Percentiles rank a stretch among this genome's conserved stretches.
Evolutionary conservation across 2,113 vertebrate genomes (phyloP).

Genomic region (Orthonyx spaldingii): DNA sequence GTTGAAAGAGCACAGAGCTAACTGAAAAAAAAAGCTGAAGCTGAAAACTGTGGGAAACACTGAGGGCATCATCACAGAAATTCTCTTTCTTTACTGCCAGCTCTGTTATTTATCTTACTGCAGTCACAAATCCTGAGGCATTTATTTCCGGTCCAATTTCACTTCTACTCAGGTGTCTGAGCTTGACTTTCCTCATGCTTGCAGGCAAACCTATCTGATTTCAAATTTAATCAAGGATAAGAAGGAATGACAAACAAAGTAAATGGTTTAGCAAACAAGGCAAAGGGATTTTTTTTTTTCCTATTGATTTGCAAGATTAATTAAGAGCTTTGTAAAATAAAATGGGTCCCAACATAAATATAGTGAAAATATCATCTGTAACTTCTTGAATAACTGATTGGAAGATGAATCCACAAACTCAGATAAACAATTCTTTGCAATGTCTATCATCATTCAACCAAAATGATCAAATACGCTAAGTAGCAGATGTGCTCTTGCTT

Average conservation of each 20-base stretch:
- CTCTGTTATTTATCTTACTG: neutral
- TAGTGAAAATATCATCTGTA: neutral
- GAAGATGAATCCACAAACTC: conserved; percentile 12
- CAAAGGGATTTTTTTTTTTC: neutral
- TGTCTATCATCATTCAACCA: conserved; percentile 44
- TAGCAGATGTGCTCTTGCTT: conserved; percentile 41
- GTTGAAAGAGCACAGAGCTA: neutral
- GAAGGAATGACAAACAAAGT: conserved; percentile 1
- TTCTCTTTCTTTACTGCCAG: neutral
- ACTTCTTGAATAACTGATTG: conserved; percentile 21
- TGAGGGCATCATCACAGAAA: neutral
- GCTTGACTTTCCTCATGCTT: neutral
- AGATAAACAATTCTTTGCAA: conserved; percentile 17
- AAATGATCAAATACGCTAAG: conserved; percentile 36
- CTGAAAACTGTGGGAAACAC: neutral
- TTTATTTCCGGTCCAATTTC: neutral
- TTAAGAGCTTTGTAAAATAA: conserved; percentile 10
- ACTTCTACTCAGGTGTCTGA: neutral
- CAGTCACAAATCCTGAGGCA: neutral
- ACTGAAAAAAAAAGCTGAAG: neutral
- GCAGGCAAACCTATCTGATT: neutral
- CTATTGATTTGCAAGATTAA: conserved; percentile 9
- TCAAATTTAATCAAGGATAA: conserved; percentile 22
- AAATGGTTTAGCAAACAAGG: neutral
- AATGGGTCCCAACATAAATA: neutral